Evolutionary conservation across 2,888 invertebrate species (phyloP), one percentile per base, ranked within the genome.

Genomic region (Synanthedon myopaeformis): DNA sequence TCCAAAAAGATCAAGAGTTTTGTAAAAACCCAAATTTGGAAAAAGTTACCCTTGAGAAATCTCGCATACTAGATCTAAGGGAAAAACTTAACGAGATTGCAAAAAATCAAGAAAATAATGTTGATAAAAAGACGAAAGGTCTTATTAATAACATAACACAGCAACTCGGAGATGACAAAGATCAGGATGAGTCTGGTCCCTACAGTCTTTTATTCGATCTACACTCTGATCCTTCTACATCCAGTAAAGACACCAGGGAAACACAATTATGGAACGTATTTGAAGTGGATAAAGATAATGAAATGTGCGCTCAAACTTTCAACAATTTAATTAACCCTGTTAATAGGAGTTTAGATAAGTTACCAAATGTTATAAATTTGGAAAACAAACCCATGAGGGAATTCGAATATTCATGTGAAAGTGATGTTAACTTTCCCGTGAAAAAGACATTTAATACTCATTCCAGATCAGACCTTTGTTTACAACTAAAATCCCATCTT

Each of bases 171-270:
- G 87, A 87, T 60, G 82, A 84, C 58, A 84, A 82, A 67, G 79
- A 80, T 54, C 75, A 76, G 52, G 82, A 85, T 59, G 83, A 83
- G 57, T 90, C 90, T 17, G 91, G 91, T 54, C 91, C 91, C 3
- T 90, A 90, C 62, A 90, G 90, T 63, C 82, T 91, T 59, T 74
- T 91, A 49, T 90, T 90, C 68, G 89, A 89, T 66, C 70, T 89
- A 52, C 80, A 89, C 63, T 61, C 77, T 14, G 74, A 81, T 61
- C 67, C 82, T 55, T 80, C 84, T 42, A 74, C 82, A 49, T 82
- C 84, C 53, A 67, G 65, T 56, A 76, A 69, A 53, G 67, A 70
- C 17, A 64, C 56, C 48, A 51, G 64, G 42, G 70, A 72, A 57
- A 57, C 61, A 14, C 75, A 76, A 54, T 59, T 72, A 54, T 77